These are phyloP conservation scores for Listronotus oregonensis DNA, from an alignment of 1,140 invertebrate genomes.

Conservation along the genomic window DNA sequence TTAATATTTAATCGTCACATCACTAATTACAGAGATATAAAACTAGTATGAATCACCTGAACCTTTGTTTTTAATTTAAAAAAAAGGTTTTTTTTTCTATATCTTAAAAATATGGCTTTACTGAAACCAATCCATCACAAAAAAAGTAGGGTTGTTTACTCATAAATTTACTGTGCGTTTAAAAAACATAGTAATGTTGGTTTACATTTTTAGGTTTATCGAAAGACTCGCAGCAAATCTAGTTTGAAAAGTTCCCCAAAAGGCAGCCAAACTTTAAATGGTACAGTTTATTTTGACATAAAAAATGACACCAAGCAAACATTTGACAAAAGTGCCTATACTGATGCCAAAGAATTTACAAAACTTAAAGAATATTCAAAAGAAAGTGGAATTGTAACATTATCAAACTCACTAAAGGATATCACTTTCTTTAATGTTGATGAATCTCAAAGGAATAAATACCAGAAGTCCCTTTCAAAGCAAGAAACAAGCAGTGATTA, in stretches of 20 bases:
- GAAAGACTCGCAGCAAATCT: constrained; percentile 23
- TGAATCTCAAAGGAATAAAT: too few species aligned
- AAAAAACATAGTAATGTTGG: too few species aligned
- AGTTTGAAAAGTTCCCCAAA: constrained; percentile 10
- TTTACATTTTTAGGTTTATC: constrained; percentile 12
- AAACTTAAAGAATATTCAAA: constrained; percentile 34
- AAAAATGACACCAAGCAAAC: neutral
- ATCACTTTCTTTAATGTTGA: neutral
- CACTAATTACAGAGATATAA: too few species aligned
- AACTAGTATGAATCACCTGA: too few species aligned
- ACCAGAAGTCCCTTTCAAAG: neutral
- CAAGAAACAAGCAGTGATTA: constrained; percentile 50
- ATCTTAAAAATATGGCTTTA: too few species aligned
- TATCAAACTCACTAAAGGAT: constrained; percentile 32
- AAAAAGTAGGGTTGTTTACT: too few species aligned
- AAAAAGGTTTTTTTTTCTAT: too few species aligned
- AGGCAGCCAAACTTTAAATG: neutral
- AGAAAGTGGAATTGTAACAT: constrained; percentile 48
- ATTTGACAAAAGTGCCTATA: constrained; percentile 12
- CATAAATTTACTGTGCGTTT: too few species aligned
- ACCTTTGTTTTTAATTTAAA: too few species aligned
- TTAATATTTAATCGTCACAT: too few species aligned
- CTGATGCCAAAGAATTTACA: constrained; percentile 4
- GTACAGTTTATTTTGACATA: constrained; percentile 8
- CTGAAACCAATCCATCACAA: too few species aligned